Evolutionary conservation across 2,888 invertebrate genomes (phyloP).

Genomic region (Tenthredo mesomela): DNA sequence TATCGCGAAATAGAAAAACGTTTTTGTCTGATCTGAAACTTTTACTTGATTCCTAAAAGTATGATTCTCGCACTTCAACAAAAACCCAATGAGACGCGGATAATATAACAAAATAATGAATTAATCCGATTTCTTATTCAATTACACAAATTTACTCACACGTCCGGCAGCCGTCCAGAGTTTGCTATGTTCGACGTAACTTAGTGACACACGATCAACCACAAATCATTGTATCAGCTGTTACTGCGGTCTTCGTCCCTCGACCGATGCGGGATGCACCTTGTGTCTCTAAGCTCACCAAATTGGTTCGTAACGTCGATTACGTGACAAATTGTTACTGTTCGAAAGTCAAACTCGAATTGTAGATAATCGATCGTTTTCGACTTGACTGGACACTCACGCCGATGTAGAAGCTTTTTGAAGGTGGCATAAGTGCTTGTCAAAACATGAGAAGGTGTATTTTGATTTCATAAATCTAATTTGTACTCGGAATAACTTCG

Average conservation of each 20-base stretch:
- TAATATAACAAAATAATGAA: background rate
- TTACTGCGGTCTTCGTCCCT: conserved; percentile 67
- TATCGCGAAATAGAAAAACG: background rate
- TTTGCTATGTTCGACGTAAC: background rate
- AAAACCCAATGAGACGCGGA: background rate
- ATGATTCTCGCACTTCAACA: background rate
- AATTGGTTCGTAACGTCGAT: conserved; percentile 69
- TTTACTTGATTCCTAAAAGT: background rate
- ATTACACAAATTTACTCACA: background rate
- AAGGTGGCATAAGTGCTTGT: background rate
- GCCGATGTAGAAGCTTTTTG: background rate
- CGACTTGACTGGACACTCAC: background rate
- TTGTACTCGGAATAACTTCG: background rate
- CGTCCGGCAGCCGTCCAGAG: background rate
- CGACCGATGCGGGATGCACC: conserved; percentile 53
- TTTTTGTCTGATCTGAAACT: background rate
- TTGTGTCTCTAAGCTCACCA: conserved; percentile 53
- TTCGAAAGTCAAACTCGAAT: conserved; percentile 70
- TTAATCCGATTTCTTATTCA: conserved; percentile 9
- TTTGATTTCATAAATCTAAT: background rate
- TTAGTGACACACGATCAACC: conserved; percentile 57
- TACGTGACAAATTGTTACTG: conserved; percentile 68
- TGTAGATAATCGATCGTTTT: conserved; percentile 62
- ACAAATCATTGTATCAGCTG: conserved; percentile 72
- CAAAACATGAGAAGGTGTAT: background rate